Base-by-base conservation (phyloP, 2,888 invertebrate genomes). In the Argynnis bischoffii region DNA sequence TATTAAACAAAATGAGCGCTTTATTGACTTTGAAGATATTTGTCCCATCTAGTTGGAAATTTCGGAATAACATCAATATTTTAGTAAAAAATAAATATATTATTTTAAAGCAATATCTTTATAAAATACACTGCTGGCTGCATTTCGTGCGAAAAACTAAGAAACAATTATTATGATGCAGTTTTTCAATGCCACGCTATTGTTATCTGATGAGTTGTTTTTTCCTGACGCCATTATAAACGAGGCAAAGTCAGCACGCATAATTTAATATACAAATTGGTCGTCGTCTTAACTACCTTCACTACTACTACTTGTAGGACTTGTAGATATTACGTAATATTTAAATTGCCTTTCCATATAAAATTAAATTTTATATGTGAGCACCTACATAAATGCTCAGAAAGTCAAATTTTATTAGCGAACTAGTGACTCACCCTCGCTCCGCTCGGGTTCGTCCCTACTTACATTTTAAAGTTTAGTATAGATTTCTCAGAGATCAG, bases 101-200 rank as follows among this genome's bases (percentile, higher is more conserved):
- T 48, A 26, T 31, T 55, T 59, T 13, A 48, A n/a, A 59, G 15
- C 15, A 48, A 59, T 57, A 6, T 57, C 47, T 21, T 21, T 21
- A 57, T 48, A 11, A 59, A 11, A 35, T 35, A 8, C 8, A 35
- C 50, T 16, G 14, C 51, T 16, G n/a, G 26, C n/a, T 46, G 74
- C 70, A 66, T 66, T 66, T 70, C 75, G 72, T 74, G 74, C 68
- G 41, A 50, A 59, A 59, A 63, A 26, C 46, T 47, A 57, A 50
- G 55, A 64, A 70, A 70, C 75, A 76, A 77, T 75, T 76, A 75
- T 73, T 65, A 76, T 76, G 79, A 78, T 87, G 87, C 84, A 83
- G 64, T 82, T 79, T 84, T 70, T 70, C 89, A 90, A 88, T 87
- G 89, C 80, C 88, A 83, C 69, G 74, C 81, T 74, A 87, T 87